Evolutionary conservation across 2,888 invertebrate genomes (phyloP), one percentile per base, ranked within the genome.

Genomic region (Nephrotoma guestfalica): DNA sequence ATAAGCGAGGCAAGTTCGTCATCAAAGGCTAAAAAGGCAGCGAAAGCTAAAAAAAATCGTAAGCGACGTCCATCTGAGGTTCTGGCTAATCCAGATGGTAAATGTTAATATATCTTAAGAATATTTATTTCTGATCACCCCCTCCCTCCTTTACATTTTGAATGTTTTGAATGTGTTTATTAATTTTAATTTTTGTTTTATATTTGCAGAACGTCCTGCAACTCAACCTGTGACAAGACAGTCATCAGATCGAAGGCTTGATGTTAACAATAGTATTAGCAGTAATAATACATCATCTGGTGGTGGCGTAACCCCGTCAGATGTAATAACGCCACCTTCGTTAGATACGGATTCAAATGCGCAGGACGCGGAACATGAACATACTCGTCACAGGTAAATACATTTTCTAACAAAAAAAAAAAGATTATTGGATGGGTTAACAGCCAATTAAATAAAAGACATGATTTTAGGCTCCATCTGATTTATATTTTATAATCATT

Each of bases 161-260:
- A 15, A 71, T 71, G 30, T n/a, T n/a, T n/a, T n/a, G n/a, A n/a
- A n/a, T n/a, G n/a, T n/a, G n/a, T 30, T 4, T 71, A 30, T 30
- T 71, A 40, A 86, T 47, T 45, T 86, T 57, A 47, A 18, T 30
- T 41, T 86, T 83, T 87, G 83, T 86, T 87, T 87, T 57, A 86
- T 85, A 9, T 84, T 88, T 88, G 0, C 86, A 91, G 91, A 91
- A 89, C 91, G 91, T 47, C 89, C 90, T 86, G 90, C 90, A 87
- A 89, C 91, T 88, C 89, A 90, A 87, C 90, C 91, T 57, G 91
- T 91, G 88, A 90, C 90, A 87, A 90, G 91, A 86, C 91, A 91
- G 87, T 91, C 91, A 18, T 91, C 91, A 87, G 91, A 91, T 89
- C 90, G 91, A 87, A 89, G 91, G 87, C 90, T 91, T 88, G 91